phyloP scores from a whole-genome alignment of 1,140 invertebrate species.

The Aphaenogaster floridana region DNA sequence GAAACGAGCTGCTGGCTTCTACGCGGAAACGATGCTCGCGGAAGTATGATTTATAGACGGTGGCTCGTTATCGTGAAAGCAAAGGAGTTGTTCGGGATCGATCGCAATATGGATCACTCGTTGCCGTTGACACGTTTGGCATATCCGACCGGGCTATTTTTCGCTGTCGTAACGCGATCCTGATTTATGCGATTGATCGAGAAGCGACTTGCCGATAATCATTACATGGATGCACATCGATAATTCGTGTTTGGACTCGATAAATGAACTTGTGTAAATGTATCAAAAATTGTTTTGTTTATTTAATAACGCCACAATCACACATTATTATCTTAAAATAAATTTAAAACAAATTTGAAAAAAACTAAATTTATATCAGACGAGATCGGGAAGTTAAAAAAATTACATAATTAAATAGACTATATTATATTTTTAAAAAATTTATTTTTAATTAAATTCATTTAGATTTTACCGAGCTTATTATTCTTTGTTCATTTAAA shows the following conservation, averaged over 20 bases:
- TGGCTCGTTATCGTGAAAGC: conserved; percentile 84
- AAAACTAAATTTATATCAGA: neutral
- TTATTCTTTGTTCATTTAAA: neutral
- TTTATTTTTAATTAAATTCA: neutral
- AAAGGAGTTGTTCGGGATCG: conserved; percentile 71
- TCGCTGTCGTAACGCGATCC: conserved; percentile 57
- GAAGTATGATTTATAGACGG: conserved; percentile 84
- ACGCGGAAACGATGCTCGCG: conserved; percentile 77
- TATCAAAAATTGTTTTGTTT: neutral
- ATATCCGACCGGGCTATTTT: conserved; percentile 73
- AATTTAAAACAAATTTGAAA: neutral
- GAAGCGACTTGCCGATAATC: conserved; percentile 51
- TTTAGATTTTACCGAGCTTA: neutral
- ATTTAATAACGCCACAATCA: neutral
- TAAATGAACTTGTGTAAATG: conserved; percentile 8
- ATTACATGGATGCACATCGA: conserved; percentile 23
- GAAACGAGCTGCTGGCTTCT: conserved; percentile 66
- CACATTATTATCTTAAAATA: neutral
- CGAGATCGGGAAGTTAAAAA: neutral
- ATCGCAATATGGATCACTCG: conserved; percentile 59
- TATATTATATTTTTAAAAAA: neutral
- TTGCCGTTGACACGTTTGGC: conserved; percentile 69
- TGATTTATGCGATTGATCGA: conserved; percentile 63
- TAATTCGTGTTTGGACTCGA: conserved; percentile 32
- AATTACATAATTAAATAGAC: neutral